phyloP scores from a whole-genome alignment of 2,888 invertebrate genomes.

The Cosmorhoe ocellata region DNA sequence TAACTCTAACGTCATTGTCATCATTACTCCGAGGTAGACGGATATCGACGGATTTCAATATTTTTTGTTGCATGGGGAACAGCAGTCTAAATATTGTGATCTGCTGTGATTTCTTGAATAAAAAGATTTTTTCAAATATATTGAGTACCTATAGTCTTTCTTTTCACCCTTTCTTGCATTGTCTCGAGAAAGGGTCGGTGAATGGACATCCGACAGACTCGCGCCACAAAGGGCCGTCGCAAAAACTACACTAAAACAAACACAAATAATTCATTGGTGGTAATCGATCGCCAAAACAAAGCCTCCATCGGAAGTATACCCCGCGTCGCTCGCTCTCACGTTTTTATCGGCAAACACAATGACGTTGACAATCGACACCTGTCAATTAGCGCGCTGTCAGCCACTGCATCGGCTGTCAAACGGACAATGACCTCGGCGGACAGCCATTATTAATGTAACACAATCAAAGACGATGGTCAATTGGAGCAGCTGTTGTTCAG shows the following conservation, averaged over 20 bases:
- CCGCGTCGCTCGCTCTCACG: constrained; percentile 7
- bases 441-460: constrained; percentile 35
- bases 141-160: constrained; percentile 5
- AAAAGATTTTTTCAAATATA: not conserved
- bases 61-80: too few species aligned
- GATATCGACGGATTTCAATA: too few species aligned
- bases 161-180: constrained; percentile 13
- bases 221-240: constrained; percentile 30
- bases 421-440: constrained; percentile 42
- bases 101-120: too few species aligned
- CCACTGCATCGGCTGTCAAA: constrained; percentile 34
- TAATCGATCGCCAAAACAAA: constrained; percentile 54
- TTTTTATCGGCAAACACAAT: constrained; percentile 23
- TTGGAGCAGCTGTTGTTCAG: constrained; percentile 38
- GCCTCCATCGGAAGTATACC: constrained; percentile 43
- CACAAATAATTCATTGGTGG: constrained; percentile 24
- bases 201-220: constrained; percentile 32
- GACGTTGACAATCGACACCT: constrained; percentile 44
- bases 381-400: constrained; percentile 59
- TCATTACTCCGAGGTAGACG: too few species aligned
- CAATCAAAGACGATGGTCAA: constrained; percentile 53
- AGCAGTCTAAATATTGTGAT: too few species aligned
- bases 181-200: constrained; percentile 17
- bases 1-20: too few species aligned
- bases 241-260: constrained; percentile 32